Evolutionary conservation across 2,888 invertebrate genomes (phyloP).

Genomic region (Drosophila neonasuta): DNA sequence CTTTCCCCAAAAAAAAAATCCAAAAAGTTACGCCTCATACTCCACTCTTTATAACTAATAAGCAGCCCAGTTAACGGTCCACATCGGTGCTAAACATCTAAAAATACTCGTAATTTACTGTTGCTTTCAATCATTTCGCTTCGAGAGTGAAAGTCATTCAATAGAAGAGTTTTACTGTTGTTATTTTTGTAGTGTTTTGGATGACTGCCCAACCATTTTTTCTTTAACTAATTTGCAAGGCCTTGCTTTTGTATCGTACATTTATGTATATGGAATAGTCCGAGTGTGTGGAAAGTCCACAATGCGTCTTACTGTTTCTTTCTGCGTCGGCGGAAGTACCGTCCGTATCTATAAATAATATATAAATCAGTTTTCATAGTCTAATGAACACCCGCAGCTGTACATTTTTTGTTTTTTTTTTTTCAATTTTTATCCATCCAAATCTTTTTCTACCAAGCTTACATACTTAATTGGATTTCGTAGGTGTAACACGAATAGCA

Average conservation of each 20-base stretch:
- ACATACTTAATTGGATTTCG: not conserved
- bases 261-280: constrained; percentile 9
- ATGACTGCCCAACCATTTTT: constrained; percentile 39
- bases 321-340: constrained; percentile 31
- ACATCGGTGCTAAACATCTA: constrained; percentile 46
- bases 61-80: constrained; percentile 46
- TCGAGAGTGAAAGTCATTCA: constrained; percentile 61
- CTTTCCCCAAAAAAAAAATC: constrained; percentile 3
- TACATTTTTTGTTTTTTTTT: not conserved
- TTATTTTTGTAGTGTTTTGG: constrained; percentile 38
- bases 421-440: not conserved
- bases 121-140: constrained; percentile 65
- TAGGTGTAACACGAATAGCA: constrained; percentile 10
- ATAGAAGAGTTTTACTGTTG: constrained; percentile 55
- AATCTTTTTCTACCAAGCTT: not conserved
- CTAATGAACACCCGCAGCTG: constrained; percentile 22
- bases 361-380: constrained; percentile 21
- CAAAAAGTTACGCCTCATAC: constrained; percentile 17
- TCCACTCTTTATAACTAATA: constrained; percentile 30
- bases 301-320: constrained; percentile 24
- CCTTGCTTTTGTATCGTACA: constrained; percentile 25
- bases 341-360: constrained; percentile 24
- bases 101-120: constrained; percentile 51
- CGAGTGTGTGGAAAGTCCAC: constrained; percentile 42
- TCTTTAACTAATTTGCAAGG: constrained; percentile 48